Conservation (phyloP, 2,797 vertebrate genomes). For the Bryconaethiops microstoma region DNA sequence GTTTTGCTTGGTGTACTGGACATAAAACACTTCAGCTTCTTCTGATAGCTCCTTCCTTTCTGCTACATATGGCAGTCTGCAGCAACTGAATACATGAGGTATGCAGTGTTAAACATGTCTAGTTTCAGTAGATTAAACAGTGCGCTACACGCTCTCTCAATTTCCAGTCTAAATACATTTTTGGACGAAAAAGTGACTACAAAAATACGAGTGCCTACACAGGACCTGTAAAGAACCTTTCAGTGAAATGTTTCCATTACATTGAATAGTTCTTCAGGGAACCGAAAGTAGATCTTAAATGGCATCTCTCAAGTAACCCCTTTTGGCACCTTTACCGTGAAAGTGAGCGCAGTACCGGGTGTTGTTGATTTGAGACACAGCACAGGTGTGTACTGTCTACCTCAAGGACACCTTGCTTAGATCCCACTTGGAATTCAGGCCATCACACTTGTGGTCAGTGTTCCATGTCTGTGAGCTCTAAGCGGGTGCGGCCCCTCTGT, state of each 20-base stretch:
- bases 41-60: background rate
- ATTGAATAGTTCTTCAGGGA: background rate
- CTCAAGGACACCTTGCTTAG: conserved; percentile 15
- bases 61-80: background rate
- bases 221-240: background rate
- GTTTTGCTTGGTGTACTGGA: background rate
- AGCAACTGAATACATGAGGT: background rate
- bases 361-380: background rate
- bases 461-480: conserved; percentile 19
- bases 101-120: no score
- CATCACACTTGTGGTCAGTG: background rate
- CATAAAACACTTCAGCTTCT: background rate
- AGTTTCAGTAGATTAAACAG: background rate
- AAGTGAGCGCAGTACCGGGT: background rate
- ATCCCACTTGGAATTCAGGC: background rate
- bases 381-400: background rate
- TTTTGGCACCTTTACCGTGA: background rate
- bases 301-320: background rate
- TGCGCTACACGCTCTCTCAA: background rate
- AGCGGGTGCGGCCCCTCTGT: background rate
- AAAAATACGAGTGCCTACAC: no score
- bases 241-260: background rate
- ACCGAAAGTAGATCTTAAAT: background rate
- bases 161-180: background rate
- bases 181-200: no score